Evolutionary conservation across 2,113 vertebrate genomes (phyloP).

Genomic region (Tricholaema leucomelas): DNA sequence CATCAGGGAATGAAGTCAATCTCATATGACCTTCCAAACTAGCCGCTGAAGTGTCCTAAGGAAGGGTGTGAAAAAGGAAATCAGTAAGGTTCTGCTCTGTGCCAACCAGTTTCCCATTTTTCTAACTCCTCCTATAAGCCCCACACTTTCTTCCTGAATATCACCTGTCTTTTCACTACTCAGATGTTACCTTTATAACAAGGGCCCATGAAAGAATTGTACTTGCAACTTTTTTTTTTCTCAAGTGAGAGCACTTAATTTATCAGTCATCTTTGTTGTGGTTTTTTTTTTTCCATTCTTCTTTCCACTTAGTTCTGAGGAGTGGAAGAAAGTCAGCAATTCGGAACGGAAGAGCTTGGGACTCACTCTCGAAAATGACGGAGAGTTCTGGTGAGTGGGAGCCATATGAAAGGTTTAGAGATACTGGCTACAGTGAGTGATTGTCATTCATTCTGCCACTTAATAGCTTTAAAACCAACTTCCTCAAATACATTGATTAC

Average conservation of each 20-base stretch:
- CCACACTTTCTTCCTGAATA: neutral
- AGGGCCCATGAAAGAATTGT: neutral
- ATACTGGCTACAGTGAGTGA: neutral
- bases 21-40: neutral
- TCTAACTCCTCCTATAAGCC: neutral
- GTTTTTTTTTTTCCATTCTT: too few relatives aligned
- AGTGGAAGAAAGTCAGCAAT: slow-evolving; percentile 88
- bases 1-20: neutral
- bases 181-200: neutral
- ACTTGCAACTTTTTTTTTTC: neutral
- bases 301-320: slow-evolving; percentile 82
- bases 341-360: slow-evolving; percentile 83
- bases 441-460: neutral
- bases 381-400: slow-evolving; percentile 91
- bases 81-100: neutral
- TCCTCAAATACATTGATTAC: neutral
- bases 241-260: neutral
- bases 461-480: neutral
- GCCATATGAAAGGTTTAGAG: neutral
- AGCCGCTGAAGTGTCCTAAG: neutral
- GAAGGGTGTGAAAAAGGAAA: neutral
- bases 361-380: slow-evolving; percentile 87
- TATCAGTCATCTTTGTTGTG: neutral
- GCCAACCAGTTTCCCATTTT: neutral
- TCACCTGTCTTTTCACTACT: neutral